Percentiles rank a stretch among this genome's conserved stretches.
Conservation (phyloP, 2,888 invertebrate species). For the Ochropleura leucogaster region DNA sequence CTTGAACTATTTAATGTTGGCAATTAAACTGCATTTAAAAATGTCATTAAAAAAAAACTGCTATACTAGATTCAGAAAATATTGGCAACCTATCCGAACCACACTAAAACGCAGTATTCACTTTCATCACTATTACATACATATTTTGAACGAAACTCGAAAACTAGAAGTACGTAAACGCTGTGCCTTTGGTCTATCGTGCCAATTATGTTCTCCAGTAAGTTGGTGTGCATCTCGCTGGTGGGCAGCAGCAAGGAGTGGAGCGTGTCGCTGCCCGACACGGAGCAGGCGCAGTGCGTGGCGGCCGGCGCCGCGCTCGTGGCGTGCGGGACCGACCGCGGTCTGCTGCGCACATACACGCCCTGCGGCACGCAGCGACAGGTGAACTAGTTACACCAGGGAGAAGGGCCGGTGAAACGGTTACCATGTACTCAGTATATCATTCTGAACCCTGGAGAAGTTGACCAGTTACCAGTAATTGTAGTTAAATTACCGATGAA, state of each 20-base stretch:
- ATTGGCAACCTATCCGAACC: not conserved
- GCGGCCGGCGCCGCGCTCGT: conserved; percentile 93
- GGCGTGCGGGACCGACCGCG: conserved; percentile 94
- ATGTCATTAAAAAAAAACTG: not conserved
- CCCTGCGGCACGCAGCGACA: conserved; percentile 97
- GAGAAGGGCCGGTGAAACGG: too few relatives aligned
- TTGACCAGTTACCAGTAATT: too few relatives aligned
- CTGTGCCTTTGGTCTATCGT: too few relatives aligned
- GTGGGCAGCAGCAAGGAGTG: conserved; percentile 96
- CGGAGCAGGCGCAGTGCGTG: conserved; percentile 94
- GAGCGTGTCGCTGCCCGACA: conserved; percentile 94
- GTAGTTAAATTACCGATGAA: too few relatives aligned
- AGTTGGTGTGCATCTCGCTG: conserved; percentile 94
- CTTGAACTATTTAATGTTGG: not conserved
- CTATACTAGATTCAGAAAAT: not conserved
- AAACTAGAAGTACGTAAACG: too few relatives aligned
- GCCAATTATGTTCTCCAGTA: conserved; percentile 86
- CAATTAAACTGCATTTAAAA: not conserved
- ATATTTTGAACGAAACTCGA: too few relatives aligned
- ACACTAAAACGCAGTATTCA: not conserved
- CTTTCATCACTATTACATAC: not conserved
- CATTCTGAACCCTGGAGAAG: too few relatives aligned
- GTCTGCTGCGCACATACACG: conserved; percentile 95
- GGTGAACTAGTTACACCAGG: conserved; percentile 64
- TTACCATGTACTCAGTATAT: too few relatives aligned